Evolutionary conservation across 2,113 vertebrate species (phyloP).

Genomic region (Oncorhynchus kisutch): DNA sequence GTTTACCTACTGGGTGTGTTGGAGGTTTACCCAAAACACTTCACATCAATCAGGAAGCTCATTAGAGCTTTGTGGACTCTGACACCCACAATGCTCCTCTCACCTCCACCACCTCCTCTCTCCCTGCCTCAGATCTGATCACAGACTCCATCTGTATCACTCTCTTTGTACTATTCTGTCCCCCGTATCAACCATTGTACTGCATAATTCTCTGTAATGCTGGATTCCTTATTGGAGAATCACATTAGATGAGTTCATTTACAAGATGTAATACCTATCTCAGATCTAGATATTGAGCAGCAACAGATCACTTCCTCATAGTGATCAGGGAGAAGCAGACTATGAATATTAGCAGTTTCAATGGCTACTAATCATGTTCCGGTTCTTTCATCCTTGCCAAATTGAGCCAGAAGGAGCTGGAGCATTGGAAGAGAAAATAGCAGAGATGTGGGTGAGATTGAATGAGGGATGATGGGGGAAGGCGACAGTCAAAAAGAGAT

Average conservation of each 20-base stretch:
- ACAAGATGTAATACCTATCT: not conserved
- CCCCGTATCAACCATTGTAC: not conserved
- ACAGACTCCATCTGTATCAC: constrained; percentile 16
- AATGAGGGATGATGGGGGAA: constrained; percentile 36
- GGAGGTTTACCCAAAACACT: not conserved
- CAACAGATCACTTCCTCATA: not conserved
- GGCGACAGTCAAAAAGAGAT: constrained; percentile 50
- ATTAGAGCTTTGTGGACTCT: not conserved
- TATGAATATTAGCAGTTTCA: not conserved
- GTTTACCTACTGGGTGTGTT: constrained; percentile 10
- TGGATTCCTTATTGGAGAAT: not conserved
- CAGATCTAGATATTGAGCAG: not conserved
- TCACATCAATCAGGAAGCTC: constrained; percentile 5
- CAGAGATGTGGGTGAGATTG: constrained; percentile 20
- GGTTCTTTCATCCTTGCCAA: constrained; percentile 5
- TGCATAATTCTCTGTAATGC: constrained; percentile 13
- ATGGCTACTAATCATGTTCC: not conserved
- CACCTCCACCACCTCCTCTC: not conserved
- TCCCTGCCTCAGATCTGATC: constrained; percentile 26
- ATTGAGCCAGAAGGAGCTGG: constrained; percentile 37
- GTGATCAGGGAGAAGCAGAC: not conserved
- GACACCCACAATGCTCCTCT: not conserved
- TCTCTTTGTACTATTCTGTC: not conserved
- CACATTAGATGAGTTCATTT: not conserved
- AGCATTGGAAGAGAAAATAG: constrained; percentile 12